A percentile compares a stretch with the other conserved stretches of the same genome.
Conservation (phyloP, 2,797 vertebrate species). For the Huso huso region DNA sequence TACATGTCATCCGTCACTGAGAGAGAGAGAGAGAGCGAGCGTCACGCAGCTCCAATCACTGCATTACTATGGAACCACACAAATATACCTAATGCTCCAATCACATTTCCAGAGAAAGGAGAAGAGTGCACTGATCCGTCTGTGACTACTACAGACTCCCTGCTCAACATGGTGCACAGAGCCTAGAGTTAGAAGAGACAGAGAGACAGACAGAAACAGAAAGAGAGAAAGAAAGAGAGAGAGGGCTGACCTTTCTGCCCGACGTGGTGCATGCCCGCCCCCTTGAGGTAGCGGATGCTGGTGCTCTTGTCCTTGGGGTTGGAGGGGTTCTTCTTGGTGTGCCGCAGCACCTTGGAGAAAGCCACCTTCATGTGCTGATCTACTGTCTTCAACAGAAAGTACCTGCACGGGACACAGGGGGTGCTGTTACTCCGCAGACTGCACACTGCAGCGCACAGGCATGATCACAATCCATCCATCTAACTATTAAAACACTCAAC, state of each 20-base stretch:
- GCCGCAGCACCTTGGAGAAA: constrained; percentile 90
- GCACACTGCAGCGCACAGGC: too few species aligned
- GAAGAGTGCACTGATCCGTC: too few species aligned
- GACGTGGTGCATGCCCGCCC: constrained; percentile 77
- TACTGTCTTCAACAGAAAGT: constrained; percentile 88
- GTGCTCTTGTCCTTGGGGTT: constrained; percentile 98
- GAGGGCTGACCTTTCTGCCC: constrained; percentile 82
- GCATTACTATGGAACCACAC: too few species aligned
- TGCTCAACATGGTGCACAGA: too few species aligned
- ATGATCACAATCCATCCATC: too few species aligned
- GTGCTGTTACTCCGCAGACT: too few species aligned
- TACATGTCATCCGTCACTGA: constrained; percentile 97
- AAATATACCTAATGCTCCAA: too few species aligned
- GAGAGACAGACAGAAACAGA: too few species aligned
- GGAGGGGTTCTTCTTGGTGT: constrained; percentile 92
- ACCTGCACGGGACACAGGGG: constrained; percentile 53
- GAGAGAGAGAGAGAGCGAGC: constrained; percentile 17
- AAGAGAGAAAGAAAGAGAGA: constrained; percentile 5
- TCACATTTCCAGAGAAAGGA: too few species aligned
- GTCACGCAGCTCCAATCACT: constrained; percentile 7
- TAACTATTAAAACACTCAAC: too few species aligned
- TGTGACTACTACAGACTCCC: neutral
- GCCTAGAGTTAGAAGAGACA: too few species aligned
- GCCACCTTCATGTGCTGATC: constrained; percentile 94
- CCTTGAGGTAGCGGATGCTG: constrained; percentile 89